Base-by-base conservation (phyloP, 92 coral and sea anemone genomes). In the Bergia sp. region DNA sequence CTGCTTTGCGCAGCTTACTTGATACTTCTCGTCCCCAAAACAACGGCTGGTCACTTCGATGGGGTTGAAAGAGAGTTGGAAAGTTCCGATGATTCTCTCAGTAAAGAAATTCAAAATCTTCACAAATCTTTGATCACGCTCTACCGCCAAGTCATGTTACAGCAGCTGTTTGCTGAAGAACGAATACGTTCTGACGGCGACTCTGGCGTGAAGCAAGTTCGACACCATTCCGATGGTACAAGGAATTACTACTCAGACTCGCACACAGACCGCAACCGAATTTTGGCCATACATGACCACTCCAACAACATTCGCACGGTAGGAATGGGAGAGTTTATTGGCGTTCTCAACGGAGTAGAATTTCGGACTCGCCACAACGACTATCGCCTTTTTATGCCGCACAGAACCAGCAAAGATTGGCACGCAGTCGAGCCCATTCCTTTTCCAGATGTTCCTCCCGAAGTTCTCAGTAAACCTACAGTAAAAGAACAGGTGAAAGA, bases 101-200 rank as follows among this genome's bases (percentile, higher is more conserved):
- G 23, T 44, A 76, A 76, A 3, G 53, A 76, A 12, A 76, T 76
- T 3, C 1, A 76, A 50, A 42, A 1, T 50, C 80, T 76, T 42
- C 80, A 18, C 49, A 40, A 41, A 5, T 76, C 80, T 20, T 21
- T 40, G 50, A 43, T 21, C 21, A 44, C 80, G 23, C 49, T 76
- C 49, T 40, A 40, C 47, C 86, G 90, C 20, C 91, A 93, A 38
- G 88, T 93, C 9, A 93, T 93, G 93, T 82, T 91, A n/a, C 93
- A 91, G 82, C 96, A 93, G 90, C 67, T 93, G 74, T 86, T 88
- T 80, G 81, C 91, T 9, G 94, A 93, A 77, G 96, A 93, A 50
- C 88, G 93, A 10, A 86, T 91, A 64, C 85, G 95, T 45, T 91
- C 95, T 7, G 92, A 86, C 29, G 95, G 93, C 1, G 93, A 93